Evolutionary conservation across 2,888 invertebrate species (phyloP).

Genomic region (Carterocephalus palaemon): DNA sequence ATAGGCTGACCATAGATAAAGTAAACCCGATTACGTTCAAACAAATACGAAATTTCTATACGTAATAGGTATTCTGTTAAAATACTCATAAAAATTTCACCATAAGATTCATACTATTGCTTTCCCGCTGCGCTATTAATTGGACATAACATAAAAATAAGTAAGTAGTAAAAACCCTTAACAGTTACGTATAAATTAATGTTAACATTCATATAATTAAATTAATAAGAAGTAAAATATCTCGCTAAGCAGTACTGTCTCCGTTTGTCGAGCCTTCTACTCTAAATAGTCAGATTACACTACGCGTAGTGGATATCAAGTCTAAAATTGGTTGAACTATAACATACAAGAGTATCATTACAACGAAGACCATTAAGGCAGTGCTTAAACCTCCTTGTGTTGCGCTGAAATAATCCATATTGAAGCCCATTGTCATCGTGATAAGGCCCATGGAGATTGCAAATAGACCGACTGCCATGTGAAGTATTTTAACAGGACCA

Average conservation of each 20-base stretch:
- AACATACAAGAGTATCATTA: conserved; percentile 52
- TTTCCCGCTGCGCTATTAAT: conserved; percentile 4
- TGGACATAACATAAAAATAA: no score
- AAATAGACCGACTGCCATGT: conserved; percentile 72
- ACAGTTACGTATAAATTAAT: conserved; percentile 4
- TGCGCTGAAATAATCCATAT: conserved; percentile 57
- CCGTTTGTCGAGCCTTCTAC: conserved; percentile 46
- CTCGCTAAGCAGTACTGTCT: conserved; percentile 51
- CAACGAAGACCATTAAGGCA: conserved; percentile 57
- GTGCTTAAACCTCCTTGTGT: conserved; percentile 50
- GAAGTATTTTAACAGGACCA: conserved; percentile 70
- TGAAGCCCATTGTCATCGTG: conserved; percentile 62
- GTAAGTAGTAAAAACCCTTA: conserved; percentile 1
- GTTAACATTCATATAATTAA: conserved; percentile 12
- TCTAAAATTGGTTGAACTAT: conserved; percentile 61
- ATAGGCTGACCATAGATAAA: conserved; percentile 18
- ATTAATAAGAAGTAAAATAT: conserved; percentile 17
- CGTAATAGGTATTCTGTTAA: conserved; percentile 43
- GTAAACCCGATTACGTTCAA: conserved; percentile 37
- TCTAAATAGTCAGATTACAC: conserved; percentile 55
- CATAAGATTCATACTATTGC: conserved; percentile 14
- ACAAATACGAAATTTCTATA: conserved; percentile 44
- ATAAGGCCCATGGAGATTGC: conserved; percentile 75
- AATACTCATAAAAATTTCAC: conserved; percentile 57
- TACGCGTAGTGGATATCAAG: conserved; percentile 54